These are phyloP conservation scores for Phylloscopus trochilus DNA, from an alignment of 2,113 vertebrate genomes.

Conservation along the genomic window DNA sequence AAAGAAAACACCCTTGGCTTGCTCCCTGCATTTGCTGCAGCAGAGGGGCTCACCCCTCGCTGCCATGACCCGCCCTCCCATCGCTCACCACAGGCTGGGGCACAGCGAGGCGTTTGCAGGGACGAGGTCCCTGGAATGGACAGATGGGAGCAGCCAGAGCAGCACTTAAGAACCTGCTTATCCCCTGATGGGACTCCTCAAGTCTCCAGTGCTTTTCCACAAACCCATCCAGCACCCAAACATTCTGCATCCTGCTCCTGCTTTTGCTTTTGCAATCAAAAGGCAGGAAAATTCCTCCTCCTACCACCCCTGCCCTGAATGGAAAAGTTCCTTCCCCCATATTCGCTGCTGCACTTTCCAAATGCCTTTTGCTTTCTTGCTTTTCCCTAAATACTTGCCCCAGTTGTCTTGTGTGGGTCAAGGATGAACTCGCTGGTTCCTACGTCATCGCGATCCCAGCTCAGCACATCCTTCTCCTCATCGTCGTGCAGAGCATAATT, in stretches of 20 bases:
- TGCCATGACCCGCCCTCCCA: neutral
- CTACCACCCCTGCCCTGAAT: neutral
- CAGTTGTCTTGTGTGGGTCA: neutral
- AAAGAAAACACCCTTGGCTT: neutral
- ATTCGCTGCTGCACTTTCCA: neutral
- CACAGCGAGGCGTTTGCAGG: rapidly evolving
- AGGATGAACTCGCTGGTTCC: neutral
- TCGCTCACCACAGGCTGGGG: rapidly evolving
- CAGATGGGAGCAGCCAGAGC: neutral
- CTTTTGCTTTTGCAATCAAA: neutral
- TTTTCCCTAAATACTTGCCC: neutral
- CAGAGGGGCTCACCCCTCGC: neutral
- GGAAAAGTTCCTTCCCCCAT: neutral
- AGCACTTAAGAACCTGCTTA: neutral
- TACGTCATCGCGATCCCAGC: neutral
- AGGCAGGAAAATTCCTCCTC: neutral
- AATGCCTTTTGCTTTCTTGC: neutral
- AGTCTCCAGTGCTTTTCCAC: neutral
- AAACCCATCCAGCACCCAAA: neutral
- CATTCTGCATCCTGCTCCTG: neutral
- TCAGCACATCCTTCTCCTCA: conserved; percentile 14
- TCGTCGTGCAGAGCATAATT: conserved; percentile 69
- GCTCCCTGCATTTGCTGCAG: neutral
- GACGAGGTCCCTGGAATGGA: neutral
- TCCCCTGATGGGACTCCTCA: neutral